Evolutionary conservation across 2,113 vertebrate species (phyloP).

Genomic region (Tachycineta bicolor): DNA sequence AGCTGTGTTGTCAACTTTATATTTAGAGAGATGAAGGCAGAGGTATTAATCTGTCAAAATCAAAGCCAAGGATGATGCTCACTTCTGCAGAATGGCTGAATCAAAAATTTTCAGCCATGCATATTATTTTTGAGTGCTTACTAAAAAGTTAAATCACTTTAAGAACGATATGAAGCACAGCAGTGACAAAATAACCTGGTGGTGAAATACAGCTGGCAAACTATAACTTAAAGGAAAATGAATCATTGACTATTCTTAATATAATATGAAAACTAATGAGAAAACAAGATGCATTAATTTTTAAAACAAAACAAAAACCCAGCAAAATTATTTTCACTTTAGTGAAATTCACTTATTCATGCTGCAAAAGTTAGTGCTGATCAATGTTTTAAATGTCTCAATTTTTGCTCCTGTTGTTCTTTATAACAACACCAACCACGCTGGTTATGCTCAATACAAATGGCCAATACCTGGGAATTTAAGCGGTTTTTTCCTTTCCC

Average conservation of each 20-base stretch:
- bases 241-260: background rate
- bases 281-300: background rate
- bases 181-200: background rate
- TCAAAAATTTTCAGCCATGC: background rate
- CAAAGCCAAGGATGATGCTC: constrained; percentile 12
- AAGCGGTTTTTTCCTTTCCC: background rate
- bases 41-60: constrained; percentile 50
- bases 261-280: background rate
- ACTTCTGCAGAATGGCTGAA: background rate
- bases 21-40: background rate
- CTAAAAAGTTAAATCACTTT: constrained; percentile 9
- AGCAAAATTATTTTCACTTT: background rate
- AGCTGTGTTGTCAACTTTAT: background rate
- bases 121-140: background rate
- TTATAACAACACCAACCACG: accelerated
- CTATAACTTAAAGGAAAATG: background rate
- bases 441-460: background rate
- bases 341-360: background rate
- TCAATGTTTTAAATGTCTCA: background rate
- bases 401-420: background rate
- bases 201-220: background rate
- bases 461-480: background rate
- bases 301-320: background rate
- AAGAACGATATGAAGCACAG: background rate
- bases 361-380: background rate